Evolutionary conservation across 1,140 invertebrate genomes (phyloP).

Genomic region (Neoseiulus cucumeris): DNA sequence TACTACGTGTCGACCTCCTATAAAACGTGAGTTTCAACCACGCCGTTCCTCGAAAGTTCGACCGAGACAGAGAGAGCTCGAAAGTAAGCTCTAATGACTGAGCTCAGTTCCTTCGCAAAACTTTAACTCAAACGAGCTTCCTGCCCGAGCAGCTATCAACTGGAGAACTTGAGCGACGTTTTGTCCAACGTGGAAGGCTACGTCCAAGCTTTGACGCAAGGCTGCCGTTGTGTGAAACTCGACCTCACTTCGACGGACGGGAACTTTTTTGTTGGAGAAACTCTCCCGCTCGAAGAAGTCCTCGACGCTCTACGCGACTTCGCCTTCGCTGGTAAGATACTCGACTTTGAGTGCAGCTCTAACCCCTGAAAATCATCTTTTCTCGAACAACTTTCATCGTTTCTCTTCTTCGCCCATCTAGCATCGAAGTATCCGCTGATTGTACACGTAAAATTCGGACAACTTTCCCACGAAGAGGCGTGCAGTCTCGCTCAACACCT

Average conservation of each 20-base stretch:
- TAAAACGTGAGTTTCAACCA: conserved; percentile 28
- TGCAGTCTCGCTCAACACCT: conserved; percentile 17
- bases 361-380: no score
- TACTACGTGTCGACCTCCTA: conserved; percentile 37
- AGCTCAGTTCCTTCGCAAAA: no score
- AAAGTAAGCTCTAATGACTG: no score
- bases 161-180: conserved; percentile 37
- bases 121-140: no score
- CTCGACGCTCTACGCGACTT: conserved; percentile 35
- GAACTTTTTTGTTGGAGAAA: conserved; percentile 40
- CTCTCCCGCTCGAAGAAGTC: conserved; percentile 34
- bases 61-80: background rate
- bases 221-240: conserved; percentile 31
- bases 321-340: conserved; percentile 31
- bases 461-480: background rate
- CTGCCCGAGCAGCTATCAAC: conserved; percentile 28
- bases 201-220: conserved; percentile 29
- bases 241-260: background rate
- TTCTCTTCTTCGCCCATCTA: background rate
- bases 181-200: conserved; percentile 36
- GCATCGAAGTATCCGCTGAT: conserved; percentile 27
- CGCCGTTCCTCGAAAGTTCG: background rate
- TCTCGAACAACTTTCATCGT: background rate
- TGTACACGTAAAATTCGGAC: conserved; percentile 22
- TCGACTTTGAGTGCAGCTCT: background rate